Evolutionary conservation across 2,797 vertebrate species (phyloP).

Genomic region (Chaenodraco wilsoni): DNA sequence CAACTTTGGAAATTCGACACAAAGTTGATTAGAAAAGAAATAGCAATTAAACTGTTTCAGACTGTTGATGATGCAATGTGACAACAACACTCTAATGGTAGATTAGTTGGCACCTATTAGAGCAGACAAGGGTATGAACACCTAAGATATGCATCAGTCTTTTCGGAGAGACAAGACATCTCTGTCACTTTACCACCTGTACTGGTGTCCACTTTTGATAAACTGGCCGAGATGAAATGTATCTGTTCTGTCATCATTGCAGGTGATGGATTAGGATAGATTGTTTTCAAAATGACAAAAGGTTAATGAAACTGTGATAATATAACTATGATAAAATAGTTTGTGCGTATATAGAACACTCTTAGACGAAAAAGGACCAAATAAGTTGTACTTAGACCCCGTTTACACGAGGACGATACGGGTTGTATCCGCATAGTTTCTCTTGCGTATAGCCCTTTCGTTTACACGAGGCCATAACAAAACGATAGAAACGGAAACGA

Average conservation of each 20-base stretch:
- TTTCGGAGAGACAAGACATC: constrained; percentile 33
- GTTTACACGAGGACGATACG: too few relatives aligned
- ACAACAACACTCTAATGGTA: neutral
- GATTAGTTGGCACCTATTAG: constrained; percentile 5
- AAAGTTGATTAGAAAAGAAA: neutral
- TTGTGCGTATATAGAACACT: neutral
- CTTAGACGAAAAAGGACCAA: neutral
- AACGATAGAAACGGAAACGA: too few relatives aligned
- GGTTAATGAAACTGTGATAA: constrained; percentile 25
- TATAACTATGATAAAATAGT: constrained; percentile 15
- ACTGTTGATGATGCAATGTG: neutral
- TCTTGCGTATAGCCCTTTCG: too few relatives aligned
- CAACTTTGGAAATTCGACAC: neutral
- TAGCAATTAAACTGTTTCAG: neutral
- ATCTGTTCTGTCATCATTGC: constrained; percentile 41
- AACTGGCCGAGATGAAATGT: constrained; percentile 32
- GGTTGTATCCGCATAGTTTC: too few relatives aligned
- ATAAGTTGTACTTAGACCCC: neutral
- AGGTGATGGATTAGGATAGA: constrained; percentile 51
- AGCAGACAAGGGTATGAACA: constrained; percentile 27
- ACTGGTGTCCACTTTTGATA: constrained; percentile 40
- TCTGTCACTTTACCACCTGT: constrained; percentile 49
- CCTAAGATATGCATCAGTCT: constrained; percentile 35
- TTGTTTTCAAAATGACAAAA: constrained; percentile 45
- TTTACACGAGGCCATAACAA: too few relatives aligned